These are phyloP conservation scores for Physocephala rufipes DNA, from an alignment of 2,888 invertebrate species.

Conservation along the genomic window DNA sequence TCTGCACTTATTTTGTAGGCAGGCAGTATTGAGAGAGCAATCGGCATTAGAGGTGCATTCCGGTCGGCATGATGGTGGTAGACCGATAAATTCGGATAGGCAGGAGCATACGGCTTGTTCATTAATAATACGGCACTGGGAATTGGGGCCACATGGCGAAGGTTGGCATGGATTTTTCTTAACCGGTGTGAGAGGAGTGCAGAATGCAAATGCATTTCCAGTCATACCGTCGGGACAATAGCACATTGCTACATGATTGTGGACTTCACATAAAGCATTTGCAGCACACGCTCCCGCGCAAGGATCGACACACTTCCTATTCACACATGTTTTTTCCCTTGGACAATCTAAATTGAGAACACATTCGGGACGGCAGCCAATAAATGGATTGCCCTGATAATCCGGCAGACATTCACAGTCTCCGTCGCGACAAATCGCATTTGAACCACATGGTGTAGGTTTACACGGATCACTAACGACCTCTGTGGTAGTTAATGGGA, in stretches of 20 bases:
- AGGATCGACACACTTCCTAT: conserved; percentile 76
- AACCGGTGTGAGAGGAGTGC: conserved; percentile 63
- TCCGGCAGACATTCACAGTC: conserved; percentile 75
- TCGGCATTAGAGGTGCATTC: conserved; percentile 78
- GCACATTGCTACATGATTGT: conserved; percentile 78
- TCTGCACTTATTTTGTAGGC: conserved; percentile 76
- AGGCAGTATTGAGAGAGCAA: conserved; percentile 73
- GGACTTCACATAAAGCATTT: conserved; percentile 76
- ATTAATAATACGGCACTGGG: conserved; percentile 74
- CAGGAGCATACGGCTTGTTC: conserved; percentile 76
- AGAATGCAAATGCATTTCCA: conserved; percentile 75
- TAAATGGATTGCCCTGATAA: conserved; percentile 73
- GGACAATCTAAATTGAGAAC: conserved; percentile 75
- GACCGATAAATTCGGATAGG: conserved; percentile 74
- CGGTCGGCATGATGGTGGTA: conserved; percentile 77
- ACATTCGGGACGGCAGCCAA: conserved; percentile 77
- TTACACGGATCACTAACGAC: conserved; percentile 73
- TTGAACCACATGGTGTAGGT: conserved; percentile 77
- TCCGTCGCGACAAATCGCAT: conserved; percentile 72
- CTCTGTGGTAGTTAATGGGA: conserved; percentile 55
- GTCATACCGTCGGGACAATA: conserved; percentile 75
- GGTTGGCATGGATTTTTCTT: conserved; percentile 69
- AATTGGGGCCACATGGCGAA: conserved; percentile 78
- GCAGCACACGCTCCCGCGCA: conserved; percentile 77
- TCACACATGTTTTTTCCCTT: conserved; percentile 72